These are phyloP conservation scores for Aphaenogaster floridana DNA, from an alignment of 1,140 invertebrate genomes.

Conservation along the genomic window DNA sequence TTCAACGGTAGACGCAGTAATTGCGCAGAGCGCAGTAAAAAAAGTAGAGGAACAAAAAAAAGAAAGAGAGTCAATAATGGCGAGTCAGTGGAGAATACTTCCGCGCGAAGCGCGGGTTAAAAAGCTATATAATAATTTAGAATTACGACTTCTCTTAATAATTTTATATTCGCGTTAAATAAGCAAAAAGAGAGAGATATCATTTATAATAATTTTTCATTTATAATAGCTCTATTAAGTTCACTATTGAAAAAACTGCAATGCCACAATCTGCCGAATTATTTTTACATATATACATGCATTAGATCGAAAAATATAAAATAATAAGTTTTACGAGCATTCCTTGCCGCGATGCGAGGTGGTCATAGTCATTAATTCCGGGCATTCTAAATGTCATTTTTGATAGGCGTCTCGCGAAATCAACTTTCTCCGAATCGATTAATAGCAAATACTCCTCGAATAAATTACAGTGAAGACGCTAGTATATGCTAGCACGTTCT, in stretches of 20 bases:
- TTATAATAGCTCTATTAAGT: not conserved
- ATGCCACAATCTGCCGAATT: not conserved
- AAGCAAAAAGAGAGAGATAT: not conserved
- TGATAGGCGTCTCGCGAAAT: conserved; percentile 2
- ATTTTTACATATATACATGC: not conserved
- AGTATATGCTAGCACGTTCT: not conserved
- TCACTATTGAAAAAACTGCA: not conserved
- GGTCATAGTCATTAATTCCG: not conserved
- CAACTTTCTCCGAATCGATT: conserved; percentile 30
- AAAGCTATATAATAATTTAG: not conserved
- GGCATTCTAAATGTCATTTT: conserved; percentile 34
- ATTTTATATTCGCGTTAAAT: not conserved
- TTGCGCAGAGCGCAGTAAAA: no score
- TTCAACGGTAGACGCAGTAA: no score
- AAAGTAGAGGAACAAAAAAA: no score
- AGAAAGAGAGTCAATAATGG: no score
- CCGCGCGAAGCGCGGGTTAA: no score
- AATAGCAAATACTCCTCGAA: conserved; percentile 25
- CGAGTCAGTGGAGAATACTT: no score
- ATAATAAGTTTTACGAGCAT: conserved; percentile 27
- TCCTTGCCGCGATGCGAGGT: not conserved
- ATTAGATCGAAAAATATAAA: not conserved
- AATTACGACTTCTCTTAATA: not conserved
- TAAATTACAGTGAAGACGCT: conserved; percentile 9
- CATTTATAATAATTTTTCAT: not conserved